Percentiles rank a stretch among this genome's conserved stretches.
phyloP scores from a whole-genome alignment of 2,113 vertebrate species.

The Physeter macrocephalus region DNA sequence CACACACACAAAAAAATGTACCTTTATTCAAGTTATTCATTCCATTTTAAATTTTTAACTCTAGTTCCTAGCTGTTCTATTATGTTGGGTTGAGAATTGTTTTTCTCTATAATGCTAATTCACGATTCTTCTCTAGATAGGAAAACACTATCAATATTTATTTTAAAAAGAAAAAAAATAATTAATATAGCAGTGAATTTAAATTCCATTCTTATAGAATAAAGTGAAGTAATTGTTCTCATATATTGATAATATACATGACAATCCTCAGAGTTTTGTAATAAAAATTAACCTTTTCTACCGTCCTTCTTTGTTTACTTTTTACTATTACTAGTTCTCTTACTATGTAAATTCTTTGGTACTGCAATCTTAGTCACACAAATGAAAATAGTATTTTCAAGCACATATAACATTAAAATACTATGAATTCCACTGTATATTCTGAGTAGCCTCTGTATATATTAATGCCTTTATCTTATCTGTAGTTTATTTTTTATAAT shows the following conservation, averaged over 20 bases:
- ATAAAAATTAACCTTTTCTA: too few relatives aligned
- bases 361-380: background rate
- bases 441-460: background rate
- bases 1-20: too few relatives aligned
- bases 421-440: background rate
- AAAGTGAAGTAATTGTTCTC: background rate
- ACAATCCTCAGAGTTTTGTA: background rate
- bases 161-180: background rate
- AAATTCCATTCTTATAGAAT: background rate
- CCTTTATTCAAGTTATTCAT: constrained; percentile 52
- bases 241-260: background rate
- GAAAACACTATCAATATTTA: background rate
- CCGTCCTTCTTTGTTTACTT: background rate
- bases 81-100: constrained; percentile 55
- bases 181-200: background rate
- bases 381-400: background rate
- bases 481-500: background rate
- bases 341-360: background rate
- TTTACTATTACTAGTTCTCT: background rate
- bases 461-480: background rate
- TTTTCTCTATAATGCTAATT: constrained; percentile 40
- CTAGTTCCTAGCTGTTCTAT: background rate
- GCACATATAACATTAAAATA: background rate
- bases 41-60: constrained; percentile 39
- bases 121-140: background rate